Evolutionary conservation across 2,113 vertebrate genomes (phyloP).

Genomic region (Sander lucioperca): DNA sequence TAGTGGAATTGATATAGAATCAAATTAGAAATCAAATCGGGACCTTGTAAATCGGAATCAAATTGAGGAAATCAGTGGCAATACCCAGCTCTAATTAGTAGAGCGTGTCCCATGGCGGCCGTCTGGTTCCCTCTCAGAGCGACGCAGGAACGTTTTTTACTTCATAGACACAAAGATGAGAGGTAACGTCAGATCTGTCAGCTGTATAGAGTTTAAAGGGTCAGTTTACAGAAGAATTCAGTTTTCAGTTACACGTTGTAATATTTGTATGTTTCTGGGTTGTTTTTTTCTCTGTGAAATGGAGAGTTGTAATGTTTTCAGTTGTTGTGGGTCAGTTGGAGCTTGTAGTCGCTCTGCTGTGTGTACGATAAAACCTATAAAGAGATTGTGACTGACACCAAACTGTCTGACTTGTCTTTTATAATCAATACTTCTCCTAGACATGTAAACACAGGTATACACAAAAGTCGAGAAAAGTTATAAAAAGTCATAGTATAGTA

Average conservation of each 20-base stretch:
- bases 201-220: slow-evolving; percentile 16
- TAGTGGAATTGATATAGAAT: too few relatives aligned
- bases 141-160: slow-evolving; percentile 18
- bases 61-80: too few relatives aligned
- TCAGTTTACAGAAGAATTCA: background rate
- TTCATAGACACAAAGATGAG: background rate
- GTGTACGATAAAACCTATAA: slow-evolving; percentile 69
- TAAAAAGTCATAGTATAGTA: too few relatives aligned
- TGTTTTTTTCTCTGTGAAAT: slow-evolving; percentile 47
- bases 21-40: too few relatives aligned
- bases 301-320: slow-evolving; percentile 48
- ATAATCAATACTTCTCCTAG: background rate
- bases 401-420: slow-evolving; percentile 38
- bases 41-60: too few relatives aligned
- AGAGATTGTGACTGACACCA: slow-evolving; percentile 69
- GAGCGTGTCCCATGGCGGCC: background rate
- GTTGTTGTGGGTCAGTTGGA: slow-evolving; percentile 59
- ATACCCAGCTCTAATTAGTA: too few relatives aligned
- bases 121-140: slow-evolving; percentile 22
- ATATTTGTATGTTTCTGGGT: slow-evolving; percentile 46
- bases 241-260: slow-evolving; percentile 12
- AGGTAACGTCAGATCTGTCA: slow-evolving; percentile 3
- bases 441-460: background rate
- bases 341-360: slow-evolving; percentile 59
- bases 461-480: too few relatives aligned